These are phyloP conservation scores for Ormyrus labotus DNA, from an alignment of 2,888 invertebrate species.

Conservation along the genomic window DNA sequence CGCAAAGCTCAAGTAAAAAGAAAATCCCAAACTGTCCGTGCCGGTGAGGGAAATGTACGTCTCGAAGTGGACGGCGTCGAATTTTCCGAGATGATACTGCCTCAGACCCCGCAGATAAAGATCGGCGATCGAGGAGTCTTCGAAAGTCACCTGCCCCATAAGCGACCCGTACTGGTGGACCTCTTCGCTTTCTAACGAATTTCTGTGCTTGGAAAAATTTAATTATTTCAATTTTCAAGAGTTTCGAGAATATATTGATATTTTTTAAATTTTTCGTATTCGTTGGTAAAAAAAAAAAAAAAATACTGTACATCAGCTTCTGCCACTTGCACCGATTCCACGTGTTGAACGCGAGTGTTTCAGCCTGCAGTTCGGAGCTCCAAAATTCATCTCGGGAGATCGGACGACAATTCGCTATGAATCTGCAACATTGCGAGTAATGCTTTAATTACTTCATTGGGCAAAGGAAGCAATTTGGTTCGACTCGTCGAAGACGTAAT, in stretches of 20 bases:
- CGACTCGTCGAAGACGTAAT: too few relatives aligned
- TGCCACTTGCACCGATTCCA: slow-evolving; percentile 80
- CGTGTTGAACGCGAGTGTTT: slow-evolving; percentile 78
- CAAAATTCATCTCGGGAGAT: slow-evolving; percentile 79
- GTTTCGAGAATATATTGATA: neutral
- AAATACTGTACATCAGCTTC: slow-evolving; percentile 29
- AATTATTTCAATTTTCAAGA: neutral
- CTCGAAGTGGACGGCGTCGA: slow-evolving; percentile 67
- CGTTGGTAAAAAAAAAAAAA: slow-evolving; percentile 15
- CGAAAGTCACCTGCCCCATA: slow-evolving; percentile 79
- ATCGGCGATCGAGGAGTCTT: slow-evolving; percentile 71
- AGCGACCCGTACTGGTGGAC: slow-evolving; percentile 82
- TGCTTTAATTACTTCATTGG: neutral
- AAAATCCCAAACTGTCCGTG: slow-evolving; percentile 25
- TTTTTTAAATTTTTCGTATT: too few relatives aligned
- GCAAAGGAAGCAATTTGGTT: too few relatives aligned
- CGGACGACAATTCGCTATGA: slow-evolving; percentile 77
- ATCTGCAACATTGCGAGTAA: slow-evolving; percentile 75
- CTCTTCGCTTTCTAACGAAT: slow-evolving; percentile 75
- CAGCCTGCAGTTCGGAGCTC: slow-evolving; percentile 77
- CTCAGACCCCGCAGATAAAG: slow-evolving; percentile 78
- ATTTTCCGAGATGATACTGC: slow-evolving; percentile 76
- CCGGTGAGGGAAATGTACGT: slow-evolving; percentile 73
- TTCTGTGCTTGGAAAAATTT: slow-evolving; percentile 65
- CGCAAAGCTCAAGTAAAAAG: slow-evolving; percentile 17